A percentile compares a stretch with the other conserved stretches of the same genome.
These are phyloP conservation scores for Paralvinella palmiformis DNA, from an alignment of 1,140 invertebrate species.

Conservation along the genomic window DNA sequence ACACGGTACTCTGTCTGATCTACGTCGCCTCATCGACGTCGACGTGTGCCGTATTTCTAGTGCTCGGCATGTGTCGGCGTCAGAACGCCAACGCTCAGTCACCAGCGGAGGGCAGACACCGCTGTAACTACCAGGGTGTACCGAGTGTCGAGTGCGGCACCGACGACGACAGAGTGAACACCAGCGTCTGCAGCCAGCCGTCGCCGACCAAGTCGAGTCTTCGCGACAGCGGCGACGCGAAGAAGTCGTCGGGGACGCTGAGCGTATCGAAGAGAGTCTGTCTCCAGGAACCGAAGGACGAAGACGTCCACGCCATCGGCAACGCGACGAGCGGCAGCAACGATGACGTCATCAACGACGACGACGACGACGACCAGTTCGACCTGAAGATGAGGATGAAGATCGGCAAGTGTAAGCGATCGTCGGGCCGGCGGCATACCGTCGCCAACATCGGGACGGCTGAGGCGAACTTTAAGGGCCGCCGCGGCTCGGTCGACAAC, in stretches of 20 bases:
- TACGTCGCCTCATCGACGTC: too few species aligned
- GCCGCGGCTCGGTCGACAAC: conserved; percentile 10
- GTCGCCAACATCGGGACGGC: conserved; percentile 18
- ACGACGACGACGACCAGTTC: conserved; percentile 11
- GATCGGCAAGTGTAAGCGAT: conserved; percentile 7
- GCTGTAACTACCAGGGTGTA: too few species aligned
- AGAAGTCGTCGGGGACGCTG: neutral
- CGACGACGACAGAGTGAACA: too few species aligned
- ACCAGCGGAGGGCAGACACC: too few species aligned
- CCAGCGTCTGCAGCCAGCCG: too few species aligned
- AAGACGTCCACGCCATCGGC: conserved; percentile 17
- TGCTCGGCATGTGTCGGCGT: too few species aligned
- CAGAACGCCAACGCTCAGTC: too few species aligned
- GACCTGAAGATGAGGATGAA: conserved; percentile 17
- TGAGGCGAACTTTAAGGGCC: neutral
- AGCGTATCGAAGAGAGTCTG: conserved; percentile 6
- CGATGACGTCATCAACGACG: neutral
- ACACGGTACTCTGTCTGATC: too few species aligned
- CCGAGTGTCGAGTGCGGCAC: too few species aligned
- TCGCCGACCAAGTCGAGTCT: too few species aligned
- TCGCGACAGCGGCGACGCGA: neutral
- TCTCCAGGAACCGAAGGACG: conserved; percentile 25
- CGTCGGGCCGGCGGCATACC: conserved; percentile 13
- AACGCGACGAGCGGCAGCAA: neutral
- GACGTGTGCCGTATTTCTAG: too few species aligned